Evolutionary conservation across 2,888 invertebrate species (phyloP).

Genomic region (Glaucopsyche alexis): DNA sequence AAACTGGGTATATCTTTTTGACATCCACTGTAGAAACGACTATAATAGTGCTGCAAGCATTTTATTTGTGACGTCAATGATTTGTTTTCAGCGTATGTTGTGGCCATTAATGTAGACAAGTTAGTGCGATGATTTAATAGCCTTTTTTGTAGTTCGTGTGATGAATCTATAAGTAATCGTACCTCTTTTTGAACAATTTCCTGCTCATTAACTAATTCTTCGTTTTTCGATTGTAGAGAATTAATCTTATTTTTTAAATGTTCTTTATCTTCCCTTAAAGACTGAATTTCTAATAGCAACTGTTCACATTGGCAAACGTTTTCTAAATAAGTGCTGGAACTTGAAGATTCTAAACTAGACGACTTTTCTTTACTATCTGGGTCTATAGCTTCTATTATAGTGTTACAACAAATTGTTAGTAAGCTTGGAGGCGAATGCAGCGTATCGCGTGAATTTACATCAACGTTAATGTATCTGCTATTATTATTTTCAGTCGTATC

Average conservation of each 20-base stretch:
- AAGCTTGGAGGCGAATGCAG: constrained; percentile 56
- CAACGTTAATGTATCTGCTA: neutral
- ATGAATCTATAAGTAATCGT: constrained; percentile 53
- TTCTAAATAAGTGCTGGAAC: constrained; percentile 39
- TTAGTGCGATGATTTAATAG: constrained; percentile 64
- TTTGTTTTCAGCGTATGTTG: constrained; percentile 69
- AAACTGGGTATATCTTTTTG: constrained; percentile 67
- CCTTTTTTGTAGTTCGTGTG: constrained; percentile 64
- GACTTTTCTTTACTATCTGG: constrained; percentile 47
- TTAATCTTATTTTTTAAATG: constrained; percentile 46
- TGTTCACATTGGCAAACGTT: constrained; percentile 39
- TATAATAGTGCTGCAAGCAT: constrained; percentile 65
- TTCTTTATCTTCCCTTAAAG: constrained; percentile 49
- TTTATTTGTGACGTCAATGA: constrained; percentile 64
- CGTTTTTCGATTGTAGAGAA: constrained; percentile 49
- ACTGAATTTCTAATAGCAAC: constrained; percentile 37
- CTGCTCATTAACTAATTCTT: constrained; percentile 53
- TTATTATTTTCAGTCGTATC: neutral
- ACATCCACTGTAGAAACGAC: constrained; percentile 62
- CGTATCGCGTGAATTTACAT: neutral
- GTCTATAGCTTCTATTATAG: constrained; percentile 53
- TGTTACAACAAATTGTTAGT: constrained; percentile 61
- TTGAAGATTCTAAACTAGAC: constrained; percentile 39
- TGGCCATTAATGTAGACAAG: constrained; percentile 67
- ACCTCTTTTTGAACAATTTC: constrained; percentile 57